phyloP scores from a whole-genome alignment of 2,797 vertebrate species.

The Vireo griseus region DNA sequence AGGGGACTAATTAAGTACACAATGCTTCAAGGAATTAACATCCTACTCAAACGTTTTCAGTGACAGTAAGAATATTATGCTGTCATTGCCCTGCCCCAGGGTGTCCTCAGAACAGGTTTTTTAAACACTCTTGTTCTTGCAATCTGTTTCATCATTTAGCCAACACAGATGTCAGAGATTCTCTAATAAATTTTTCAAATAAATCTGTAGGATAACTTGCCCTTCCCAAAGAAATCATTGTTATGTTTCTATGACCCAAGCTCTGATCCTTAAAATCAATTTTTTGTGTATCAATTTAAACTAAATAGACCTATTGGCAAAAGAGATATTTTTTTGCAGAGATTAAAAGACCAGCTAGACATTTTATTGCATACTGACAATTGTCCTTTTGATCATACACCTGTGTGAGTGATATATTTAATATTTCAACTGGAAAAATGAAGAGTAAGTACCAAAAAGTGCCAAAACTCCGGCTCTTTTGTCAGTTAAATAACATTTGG shows the following conservation, averaged over 20 bases:
- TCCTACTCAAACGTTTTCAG: slow-evolving; percentile 27
- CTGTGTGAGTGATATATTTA: background rate
- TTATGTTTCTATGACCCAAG: background rate
- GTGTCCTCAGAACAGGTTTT: background rate
- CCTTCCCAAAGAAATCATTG: background rate
- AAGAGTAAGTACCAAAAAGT: background rate
- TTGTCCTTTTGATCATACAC: background rate
- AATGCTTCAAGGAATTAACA: slow-evolving; percentile 51
- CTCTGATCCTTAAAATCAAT: background rate
- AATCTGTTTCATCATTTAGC: background rate
- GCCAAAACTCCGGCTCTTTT: background rate
- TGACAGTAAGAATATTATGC: slow-evolving; percentile 27
- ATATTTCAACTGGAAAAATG: background rate
- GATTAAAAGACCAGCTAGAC: background rate
- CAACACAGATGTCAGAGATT: background rate
- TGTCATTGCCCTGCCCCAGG: slow-evolving; percentile 21
- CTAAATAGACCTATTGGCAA: background rate
- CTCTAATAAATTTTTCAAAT: background rate
- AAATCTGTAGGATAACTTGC: background rate
- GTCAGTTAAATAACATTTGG: background rate
- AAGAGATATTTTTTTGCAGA: background rate
- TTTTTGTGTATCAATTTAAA: background rate
- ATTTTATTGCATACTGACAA: background rate
- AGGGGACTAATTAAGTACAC: slow-evolving; percentile 55
- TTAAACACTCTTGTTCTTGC: background rate